Evolutionary conservation across 2,113 vertebrate genomes (phyloP).

Genomic region (Apaloderma vittatum): DNA sequence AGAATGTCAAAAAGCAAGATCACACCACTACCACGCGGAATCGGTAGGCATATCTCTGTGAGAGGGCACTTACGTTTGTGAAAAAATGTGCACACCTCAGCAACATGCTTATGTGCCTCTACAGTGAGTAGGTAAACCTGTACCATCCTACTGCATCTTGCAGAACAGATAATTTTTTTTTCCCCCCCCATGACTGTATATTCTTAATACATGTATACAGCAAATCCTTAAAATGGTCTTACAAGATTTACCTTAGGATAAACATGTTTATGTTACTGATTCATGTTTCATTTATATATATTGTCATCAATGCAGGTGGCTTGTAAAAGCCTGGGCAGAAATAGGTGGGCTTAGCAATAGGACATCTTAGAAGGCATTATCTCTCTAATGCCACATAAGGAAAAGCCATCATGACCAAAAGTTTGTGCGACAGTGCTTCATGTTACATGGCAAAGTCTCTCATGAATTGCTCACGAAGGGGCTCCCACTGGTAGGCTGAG

Average conservation of each 20-base stretch:
- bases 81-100: background rate
- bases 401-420: background rate
- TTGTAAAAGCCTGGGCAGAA: background rate
- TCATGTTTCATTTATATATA: background rate
- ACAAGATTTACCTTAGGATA: background rate
- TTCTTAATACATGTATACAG: background rate
- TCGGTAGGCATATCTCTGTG: background rate
- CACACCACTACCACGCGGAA: background rate
- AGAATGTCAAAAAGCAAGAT: background rate
- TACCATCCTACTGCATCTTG: background rate
- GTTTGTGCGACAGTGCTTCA: background rate
- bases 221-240: background rate
- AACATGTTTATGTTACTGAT: background rate
- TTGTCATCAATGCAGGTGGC: background rate
- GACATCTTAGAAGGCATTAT: background rate
- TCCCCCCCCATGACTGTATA: rapidly evolving
- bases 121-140: background rate
- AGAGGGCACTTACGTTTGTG: background rate
- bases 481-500: background rate
- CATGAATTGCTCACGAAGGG: background rate
- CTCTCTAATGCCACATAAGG: background rate
- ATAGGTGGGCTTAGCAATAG: background rate
- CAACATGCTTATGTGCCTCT: background rate
- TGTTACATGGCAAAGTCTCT: background rate
- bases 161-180: background rate